These are phyloP conservation scores for Zelostemma sp. DNA, from an alignment of 1,140 invertebrate genomes.

Conservation along the genomic window DNA sequence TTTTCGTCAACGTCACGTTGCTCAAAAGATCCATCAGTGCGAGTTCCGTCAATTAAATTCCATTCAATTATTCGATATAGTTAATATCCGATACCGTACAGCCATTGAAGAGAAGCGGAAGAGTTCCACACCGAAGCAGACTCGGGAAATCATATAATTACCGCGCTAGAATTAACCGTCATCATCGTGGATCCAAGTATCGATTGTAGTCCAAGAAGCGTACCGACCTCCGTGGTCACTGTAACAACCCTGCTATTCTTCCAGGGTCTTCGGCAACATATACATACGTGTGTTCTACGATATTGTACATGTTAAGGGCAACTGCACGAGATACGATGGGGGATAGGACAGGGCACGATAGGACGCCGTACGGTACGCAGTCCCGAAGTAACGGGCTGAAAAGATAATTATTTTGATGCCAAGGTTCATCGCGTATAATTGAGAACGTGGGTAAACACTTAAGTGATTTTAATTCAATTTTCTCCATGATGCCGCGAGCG, in stretches of 20 bases:
- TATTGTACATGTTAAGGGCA: constrained; percentile 23
- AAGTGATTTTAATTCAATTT: constrained; percentile 67
- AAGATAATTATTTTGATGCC: constrained; percentile 67
- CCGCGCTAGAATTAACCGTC: constrained; percentile 62
- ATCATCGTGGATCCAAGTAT: constrained; percentile 45
- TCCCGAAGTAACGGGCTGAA: constrained; percentile 58
- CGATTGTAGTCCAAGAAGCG: constrained; percentile 24
- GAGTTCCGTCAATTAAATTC: constrained; percentile 9
- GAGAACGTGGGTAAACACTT: constrained; percentile 67
- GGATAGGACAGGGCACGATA: constrained; percentile 43
- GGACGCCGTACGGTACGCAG: constrained; percentile 38
- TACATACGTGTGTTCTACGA: constrained; percentile 22
- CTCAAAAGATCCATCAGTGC: too few relatives aligned
- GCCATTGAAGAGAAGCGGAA: constrained; percentile 29
- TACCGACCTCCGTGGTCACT: constrained; percentile 41
- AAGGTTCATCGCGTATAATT: constrained; percentile 66
- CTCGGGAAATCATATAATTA: constrained; percentile 65
- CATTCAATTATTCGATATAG: constrained; percentile 27
- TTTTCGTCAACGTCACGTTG: not conserved
- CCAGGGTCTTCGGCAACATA: constrained; percentile 24
- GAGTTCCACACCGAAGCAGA: constrained; percentile 31
- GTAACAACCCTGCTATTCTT: constrained; percentile 43
- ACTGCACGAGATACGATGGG: constrained; percentile 43
- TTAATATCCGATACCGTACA: constrained; percentile 55
- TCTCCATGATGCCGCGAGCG: constrained; percentile 42